These are phyloP conservation scores for Andrena marginata DNA, from an alignment of 2,888 invertebrate species.

Conservation along the genomic window DNA sequence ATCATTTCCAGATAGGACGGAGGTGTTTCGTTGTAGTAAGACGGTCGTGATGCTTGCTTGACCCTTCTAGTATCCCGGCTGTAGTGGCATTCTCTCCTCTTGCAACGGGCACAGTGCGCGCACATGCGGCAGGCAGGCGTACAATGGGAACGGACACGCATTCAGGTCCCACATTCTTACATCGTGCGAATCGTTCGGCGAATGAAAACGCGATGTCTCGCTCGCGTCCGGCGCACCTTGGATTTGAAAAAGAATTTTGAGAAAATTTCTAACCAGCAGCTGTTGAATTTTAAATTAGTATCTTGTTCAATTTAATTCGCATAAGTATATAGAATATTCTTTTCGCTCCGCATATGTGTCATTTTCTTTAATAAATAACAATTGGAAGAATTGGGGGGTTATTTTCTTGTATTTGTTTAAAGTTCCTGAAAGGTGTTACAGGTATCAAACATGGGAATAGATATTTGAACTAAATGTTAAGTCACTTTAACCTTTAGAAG, in stretches of 20 bases:
- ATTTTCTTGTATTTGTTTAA: too few relatives aligned
- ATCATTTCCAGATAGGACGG: background rate
- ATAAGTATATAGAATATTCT: too few relatives aligned
- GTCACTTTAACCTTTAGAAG: too few relatives aligned
- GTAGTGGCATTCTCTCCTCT: conserved; percentile 30
- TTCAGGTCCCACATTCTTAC: conserved; percentile 54
- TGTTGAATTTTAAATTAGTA: too few relatives aligned
- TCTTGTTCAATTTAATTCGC: too few relatives aligned
- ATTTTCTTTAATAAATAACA: too few relatives aligned
- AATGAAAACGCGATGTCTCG: conserved; percentile 37
- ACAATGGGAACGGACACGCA: conserved; percentile 60
- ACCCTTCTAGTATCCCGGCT: conserved; percentile 14
- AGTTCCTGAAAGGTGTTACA: too few relatives aligned
- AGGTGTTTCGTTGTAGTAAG: conserved; percentile 5
- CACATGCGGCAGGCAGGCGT: conserved; percentile 3
- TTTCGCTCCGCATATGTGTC: too few relatives aligned
- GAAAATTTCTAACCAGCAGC: background rate
- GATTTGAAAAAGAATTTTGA: conserved; percentile 4
- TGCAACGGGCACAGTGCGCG: conserved; percentile 32
- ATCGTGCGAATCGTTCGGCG: conserved; percentile 50
- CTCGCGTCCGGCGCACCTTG: background rate
- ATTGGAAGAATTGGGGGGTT: too few relatives aligned
- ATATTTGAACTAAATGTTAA: background rate
- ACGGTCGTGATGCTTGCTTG: conserved; percentile 2
- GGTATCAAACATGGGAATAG: background rate